Percentiles rank a stretch among this genome's conserved stretches.
phyloP scores from a whole-genome alignment of 1,140 invertebrate genomes.

The Babylonia areolata region DNA sequence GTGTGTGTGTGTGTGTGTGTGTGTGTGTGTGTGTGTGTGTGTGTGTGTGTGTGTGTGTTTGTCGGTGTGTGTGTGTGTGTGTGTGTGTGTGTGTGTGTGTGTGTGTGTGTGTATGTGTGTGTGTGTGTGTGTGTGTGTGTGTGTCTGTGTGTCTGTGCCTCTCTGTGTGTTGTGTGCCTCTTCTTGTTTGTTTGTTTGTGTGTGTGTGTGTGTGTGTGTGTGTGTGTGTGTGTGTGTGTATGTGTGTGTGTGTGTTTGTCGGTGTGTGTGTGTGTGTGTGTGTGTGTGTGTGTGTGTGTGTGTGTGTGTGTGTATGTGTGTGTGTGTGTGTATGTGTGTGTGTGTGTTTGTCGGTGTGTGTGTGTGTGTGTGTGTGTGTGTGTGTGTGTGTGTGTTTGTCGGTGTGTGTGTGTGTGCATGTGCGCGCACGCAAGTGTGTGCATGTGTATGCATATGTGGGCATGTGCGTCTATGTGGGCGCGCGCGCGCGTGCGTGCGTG shows the following conservation, averaged over 20 bases:
- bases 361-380: background rate
- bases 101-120: no score
- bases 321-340: background rate
- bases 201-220: background rate
- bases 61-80: no score
- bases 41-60: no score
- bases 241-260: background rate
- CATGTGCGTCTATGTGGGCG: background rate
- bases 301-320: background rate
- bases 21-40: no score
- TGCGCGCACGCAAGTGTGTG: background rate
- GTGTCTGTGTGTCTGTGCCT: no score
- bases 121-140: no score
- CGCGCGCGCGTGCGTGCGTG: background rate
- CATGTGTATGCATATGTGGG: background rate
- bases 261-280: background rate
- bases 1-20: no score
- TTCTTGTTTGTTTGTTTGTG: background rate
- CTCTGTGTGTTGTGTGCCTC: background rate
- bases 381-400: background rate
- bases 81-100: no score
- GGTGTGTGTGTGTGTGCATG: background rate
- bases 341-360: background rate
- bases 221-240: constrained; percentile 5
- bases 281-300: constrained; percentile 11